Evolutionary conservation across 2,888 invertebrate genomes (phyloP), one percentile per base, ranked within the genome.

Genomic region (Noctuana brunneofusca): DNA sequence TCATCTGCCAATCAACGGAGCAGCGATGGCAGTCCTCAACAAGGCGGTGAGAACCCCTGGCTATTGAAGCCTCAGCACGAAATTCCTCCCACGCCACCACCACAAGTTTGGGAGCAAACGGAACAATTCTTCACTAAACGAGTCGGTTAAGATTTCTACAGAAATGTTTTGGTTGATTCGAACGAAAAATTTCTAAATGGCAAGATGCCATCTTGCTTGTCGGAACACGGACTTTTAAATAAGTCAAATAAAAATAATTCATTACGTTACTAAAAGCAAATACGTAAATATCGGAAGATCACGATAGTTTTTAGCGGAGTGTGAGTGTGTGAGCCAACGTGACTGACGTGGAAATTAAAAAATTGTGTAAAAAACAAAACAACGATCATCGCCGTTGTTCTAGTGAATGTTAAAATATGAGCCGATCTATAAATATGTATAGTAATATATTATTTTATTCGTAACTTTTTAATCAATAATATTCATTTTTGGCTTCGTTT

Each of bases 31-130:
- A 73, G 71, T 30, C 72, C 80, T 5, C 77, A 75, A n/a, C 76
- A 80, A 57, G 72, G 70, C 16, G 18, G 72, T 0, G 78, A 78
- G 58, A 83, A 80, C 70, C 89, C 89, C 0, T 84, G 83, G 75
- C 77, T 90, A 11, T 76, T 91, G 66, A 88, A 83, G 65, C 89
- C 89, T 0, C 82, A 88, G 43, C 87, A 89, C 66, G 89, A 89
- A 46, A 89, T 91, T 20, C 90, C 90, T 1, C 74, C 89, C 16
- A 91, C 90, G 3, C 90, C 90, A 1, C 90, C 90, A 0, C 90
- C 90, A 0, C 87, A 88, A 68, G 68, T 73, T 27, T 80, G 83
- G 62, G 69, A 79, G n/a, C 81, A 86, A 68, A 80, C 85, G 38
- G 70, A 74, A 49, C 82, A 83, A 64, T 88, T 87, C 78, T 89